Conservation (phyloP, 1,140 invertebrate genomes). For the Cecropterus lyciades region DNA sequence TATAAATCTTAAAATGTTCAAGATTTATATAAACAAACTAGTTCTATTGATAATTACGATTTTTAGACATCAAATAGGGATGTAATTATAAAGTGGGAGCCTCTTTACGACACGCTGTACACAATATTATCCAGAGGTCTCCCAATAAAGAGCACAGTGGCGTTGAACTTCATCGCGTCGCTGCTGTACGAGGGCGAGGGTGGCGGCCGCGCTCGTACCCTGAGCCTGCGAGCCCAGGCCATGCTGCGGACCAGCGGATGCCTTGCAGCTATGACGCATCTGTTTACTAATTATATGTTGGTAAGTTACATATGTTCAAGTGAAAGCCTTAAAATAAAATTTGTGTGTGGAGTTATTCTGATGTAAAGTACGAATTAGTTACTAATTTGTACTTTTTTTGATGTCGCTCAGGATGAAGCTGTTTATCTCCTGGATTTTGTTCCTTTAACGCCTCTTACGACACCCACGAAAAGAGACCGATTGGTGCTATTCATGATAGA, state of each 20-base stretch:
- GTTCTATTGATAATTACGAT: no score
- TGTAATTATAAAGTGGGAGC: constrained; percentile 50
- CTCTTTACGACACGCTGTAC: constrained; percentile 57
- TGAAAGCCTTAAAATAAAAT: no score
- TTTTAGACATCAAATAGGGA: constrained; percentile 48
- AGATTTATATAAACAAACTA: no score
- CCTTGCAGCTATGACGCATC: constrained; percentile 44
- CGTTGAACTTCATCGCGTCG: constrained; percentile 61
- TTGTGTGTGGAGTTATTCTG: no score
- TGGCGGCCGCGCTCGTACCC: background rate
- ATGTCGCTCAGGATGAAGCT: no score
- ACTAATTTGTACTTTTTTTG: no score
- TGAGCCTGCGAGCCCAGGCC: constrained; percentile 37
- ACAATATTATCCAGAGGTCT: constrained; percentile 48
- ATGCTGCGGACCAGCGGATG: constrained; percentile 50
- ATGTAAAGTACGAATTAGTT: no score
- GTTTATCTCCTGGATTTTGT: no score
- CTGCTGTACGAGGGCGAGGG: constrained; percentile 49
- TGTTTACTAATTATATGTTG: constrained; percentile 48
- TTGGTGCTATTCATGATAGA: no score
- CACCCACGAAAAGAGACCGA: no score
- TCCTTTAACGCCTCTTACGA: no score
- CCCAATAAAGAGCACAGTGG: constrained; percentile 47
- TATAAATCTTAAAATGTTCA: no score
- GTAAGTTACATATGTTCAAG: constrained; percentile 29